Conservation (phyloP, 2,888 invertebrate genomes). For the Himalopsyche kuldschensis region DNA sequence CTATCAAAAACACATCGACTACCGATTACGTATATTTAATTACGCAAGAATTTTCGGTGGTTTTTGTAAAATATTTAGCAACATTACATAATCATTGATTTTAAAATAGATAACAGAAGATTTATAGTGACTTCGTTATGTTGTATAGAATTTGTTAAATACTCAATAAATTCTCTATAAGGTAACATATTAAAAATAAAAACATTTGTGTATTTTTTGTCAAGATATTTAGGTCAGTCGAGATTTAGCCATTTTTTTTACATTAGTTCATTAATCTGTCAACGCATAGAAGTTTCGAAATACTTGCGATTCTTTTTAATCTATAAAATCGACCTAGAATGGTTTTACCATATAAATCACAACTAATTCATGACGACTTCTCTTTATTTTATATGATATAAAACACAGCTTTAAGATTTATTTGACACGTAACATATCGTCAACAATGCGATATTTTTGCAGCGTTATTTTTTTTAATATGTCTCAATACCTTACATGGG, state of each 20-base stretch:
- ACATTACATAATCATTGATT: not conserved
- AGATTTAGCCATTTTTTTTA: not conserved
- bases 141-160: not conserved
- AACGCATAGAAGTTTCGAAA: not conserved
- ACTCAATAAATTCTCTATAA: not conserved
- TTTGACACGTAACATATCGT: too few relatives aligned
- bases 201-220: not conserved
- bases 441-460: too few relatives aligned
- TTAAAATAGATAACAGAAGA: not conserved
- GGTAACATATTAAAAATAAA: not conserved
- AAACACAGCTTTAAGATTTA: too few relatives aligned
- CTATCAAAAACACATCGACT: not conserved
- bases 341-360: not conserved
- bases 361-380: not conserved
- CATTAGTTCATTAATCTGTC: not conserved
- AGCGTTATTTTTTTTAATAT: too few relatives aligned
- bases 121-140: not conserved
- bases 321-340: not conserved
- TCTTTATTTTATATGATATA: too few relatives aligned
- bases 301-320: not conserved
- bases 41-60: not conserved
- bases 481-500: too few relatives aligned
- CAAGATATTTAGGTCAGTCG: not conserved
- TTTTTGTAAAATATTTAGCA: not conserved
- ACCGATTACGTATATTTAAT: not conserved